Evolutionary conservation across 2,888 invertebrate species (phyloP).

Genomic region (Thereva unica): DNA sequence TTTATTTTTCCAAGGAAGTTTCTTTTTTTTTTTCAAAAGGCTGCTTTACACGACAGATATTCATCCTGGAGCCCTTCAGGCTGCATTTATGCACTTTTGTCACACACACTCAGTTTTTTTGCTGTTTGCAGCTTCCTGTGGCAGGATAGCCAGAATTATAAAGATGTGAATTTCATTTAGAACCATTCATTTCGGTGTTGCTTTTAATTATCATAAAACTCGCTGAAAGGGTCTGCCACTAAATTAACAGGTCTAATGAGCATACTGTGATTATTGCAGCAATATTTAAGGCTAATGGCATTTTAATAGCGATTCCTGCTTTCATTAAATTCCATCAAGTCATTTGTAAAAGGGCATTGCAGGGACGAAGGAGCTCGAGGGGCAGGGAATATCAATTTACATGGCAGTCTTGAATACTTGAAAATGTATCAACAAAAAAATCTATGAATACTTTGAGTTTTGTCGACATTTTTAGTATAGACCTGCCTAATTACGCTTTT

Average conservation of each 20-base stretch:
- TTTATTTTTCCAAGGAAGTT: not conserved
- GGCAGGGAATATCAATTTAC: not conserved
- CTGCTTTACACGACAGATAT: too few relatives aligned
- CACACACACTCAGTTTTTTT: not conserved
- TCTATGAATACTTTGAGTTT: too few relatives aligned
- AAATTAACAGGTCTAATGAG: constrained; percentile 20
- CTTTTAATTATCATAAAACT: constrained; percentile 9
- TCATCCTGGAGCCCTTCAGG: too few relatives aligned
- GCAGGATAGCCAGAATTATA: not conserved
- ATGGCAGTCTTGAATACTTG: not conserved
- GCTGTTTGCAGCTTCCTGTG: not conserved
- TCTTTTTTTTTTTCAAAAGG: too few relatives aligned
- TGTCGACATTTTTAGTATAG: too few relatives aligned
- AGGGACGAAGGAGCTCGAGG: not conserved
- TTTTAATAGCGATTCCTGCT: constrained; percentile 27
- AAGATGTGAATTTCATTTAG: constrained; percentile 13
- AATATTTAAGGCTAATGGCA: constrained; percentile 19
- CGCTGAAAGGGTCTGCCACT: constrained; percentile 13
- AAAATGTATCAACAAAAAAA: too few relatives aligned
- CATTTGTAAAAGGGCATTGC: not conserved
- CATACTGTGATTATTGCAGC: constrained; percentile 3
- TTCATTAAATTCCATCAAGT: constrained; percentile 2
- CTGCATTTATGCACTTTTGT: too few relatives aligned
- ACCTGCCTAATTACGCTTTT: too few relatives aligned
- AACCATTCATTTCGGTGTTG: not conserved